phyloP scores from a whole-genome alignment of 2,888 invertebrate species.

The Pseudolycoriella hygida region DNA sequence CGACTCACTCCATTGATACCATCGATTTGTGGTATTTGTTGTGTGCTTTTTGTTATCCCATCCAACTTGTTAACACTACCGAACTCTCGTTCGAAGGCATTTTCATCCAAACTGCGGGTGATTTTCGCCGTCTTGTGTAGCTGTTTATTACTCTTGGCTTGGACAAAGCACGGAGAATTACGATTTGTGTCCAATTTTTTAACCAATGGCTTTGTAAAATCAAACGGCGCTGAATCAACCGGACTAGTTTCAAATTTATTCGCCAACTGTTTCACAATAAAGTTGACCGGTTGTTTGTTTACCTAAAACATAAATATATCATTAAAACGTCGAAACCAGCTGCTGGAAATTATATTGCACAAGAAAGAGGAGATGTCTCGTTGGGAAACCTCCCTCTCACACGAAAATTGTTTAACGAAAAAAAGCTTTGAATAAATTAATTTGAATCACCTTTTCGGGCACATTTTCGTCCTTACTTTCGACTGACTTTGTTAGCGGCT shows the following conservation, averaged over 20 bases:
- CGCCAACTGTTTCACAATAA: slow-evolving; percentile 42
- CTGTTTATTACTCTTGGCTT: slow-evolving; percentile 36
- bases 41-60: slow-evolving; percentile 16
- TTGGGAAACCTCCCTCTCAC: too few species aligned
- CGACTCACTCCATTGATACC: slow-evolving; percentile 20
- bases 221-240: slow-evolving; percentile 37
- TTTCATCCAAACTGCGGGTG: slow-evolving; percentile 53
- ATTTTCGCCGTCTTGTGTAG: slow-evolving; percentile 41
- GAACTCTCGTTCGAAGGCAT: slow-evolving; percentile 52
- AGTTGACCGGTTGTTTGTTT: slow-evolving; percentile 16
- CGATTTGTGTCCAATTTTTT: slow-evolving; percentile 5
- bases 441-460: neutral
- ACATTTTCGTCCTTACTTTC: neutral
- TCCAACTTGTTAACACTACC: slow-evolving; percentile 27
- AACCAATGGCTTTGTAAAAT: slow-evolving; percentile 25
- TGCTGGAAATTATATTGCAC: too few species aligned
- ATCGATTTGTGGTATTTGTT: slow-evolving; percentile 15
- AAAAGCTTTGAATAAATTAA: too few species aligned
- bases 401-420: too few species aligned
- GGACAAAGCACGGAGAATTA: slow-evolving; percentile 33
- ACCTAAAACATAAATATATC: too few species aligned
- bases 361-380: too few species aligned
- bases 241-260: slow-evolving; percentile 43
- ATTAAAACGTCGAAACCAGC: too few species aligned
- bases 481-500: neutral